phyloP scores from a whole-genome alignment of 2,888 invertebrate species.

The Trichopoda pennipes region DNA sequence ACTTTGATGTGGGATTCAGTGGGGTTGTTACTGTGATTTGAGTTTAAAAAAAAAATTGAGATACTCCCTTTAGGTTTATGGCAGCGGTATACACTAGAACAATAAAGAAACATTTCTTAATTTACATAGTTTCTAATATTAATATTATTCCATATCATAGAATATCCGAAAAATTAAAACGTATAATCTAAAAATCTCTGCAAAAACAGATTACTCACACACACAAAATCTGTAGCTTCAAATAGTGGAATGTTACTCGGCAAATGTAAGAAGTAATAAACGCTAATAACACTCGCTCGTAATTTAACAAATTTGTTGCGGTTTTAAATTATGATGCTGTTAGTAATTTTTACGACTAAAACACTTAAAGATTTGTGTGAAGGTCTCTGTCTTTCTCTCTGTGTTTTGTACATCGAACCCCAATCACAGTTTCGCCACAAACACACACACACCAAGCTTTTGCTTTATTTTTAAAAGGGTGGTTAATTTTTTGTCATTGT shows the following conservation, averaged over 20 bases:
- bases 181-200: slow-evolving; percentile 9
- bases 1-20: no score
- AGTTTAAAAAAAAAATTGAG: no score
- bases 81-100: no score
- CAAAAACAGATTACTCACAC: slow-evolving; percentile 43
- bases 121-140: neutral
- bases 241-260: neutral
- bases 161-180: neutral
- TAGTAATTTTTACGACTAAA: slow-evolving; percentile 69
- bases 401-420: neutral
- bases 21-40: no score
- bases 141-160: neutral
- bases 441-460: neutral
- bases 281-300: slow-evolving; percentile 70
- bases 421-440: neutral
- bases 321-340: slow-evolving; percentile 76
- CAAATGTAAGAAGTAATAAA: slow-evolving; percentile 72
- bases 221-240: slow-evolving; percentile 39
- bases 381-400: neutral
- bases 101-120: no score
- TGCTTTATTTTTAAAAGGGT: slow-evolving; percentile 24
- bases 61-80: no score
- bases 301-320: slow-evolving; percentile 78
- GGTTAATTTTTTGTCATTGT: no score
- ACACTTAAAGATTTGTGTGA: neutral